Evolutionary conservation across 2,113 vertebrate genomes (phyloP), one percentile per base, ranked within the genome.

Genomic region (Suricata suricatta): DNA sequence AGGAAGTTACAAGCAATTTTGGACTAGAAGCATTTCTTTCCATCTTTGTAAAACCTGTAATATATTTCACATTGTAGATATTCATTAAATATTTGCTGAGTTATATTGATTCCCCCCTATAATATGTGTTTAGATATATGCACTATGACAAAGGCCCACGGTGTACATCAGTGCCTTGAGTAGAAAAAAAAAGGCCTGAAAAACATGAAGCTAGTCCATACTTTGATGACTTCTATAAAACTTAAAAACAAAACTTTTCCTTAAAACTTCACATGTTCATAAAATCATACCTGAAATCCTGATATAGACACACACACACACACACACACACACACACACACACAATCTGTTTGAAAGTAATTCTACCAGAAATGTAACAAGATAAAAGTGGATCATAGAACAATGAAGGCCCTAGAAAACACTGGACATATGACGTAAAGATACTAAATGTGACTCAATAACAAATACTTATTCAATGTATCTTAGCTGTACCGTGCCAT

Each of bases 41-140:
- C 52, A 83, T 92, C 17, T 97, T 92, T 88, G 88, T 76, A 96
- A 96, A 97, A 93, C 33, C 63, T 85, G 57, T 80, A 90, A 96
- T 93, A 84, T 72, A 91, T 80, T 96, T 97, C 74, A 95, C 19
- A 71, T 66, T 44, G 21, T 82, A 87, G 52, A 71, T 90, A 35
- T 66, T 92, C 87, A 72, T 97, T 97, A 95, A 96, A 96, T 96
- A 88, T 90, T 96, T 95, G 92, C 69, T 92, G 47, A 83, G 54
- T 80, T 93, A 76, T 91, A 93, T 84, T 95, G 84, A 90, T 90
- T 96, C 96, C 41, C 29, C 33, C 74, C 86, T 88, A 31, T 79
- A 87, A 92, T 82, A 96, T 95, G 71, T 85, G 69, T 95, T 95
- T 90, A 66, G 91, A 94, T 84, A 50, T 82, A 85, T 68, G 60